Evolutionary conservation across 2,797 vertebrate species (phyloP), one percentile per base, ranked within the genome.

Genomic region (Hemibagrus guttatus): DNA sequence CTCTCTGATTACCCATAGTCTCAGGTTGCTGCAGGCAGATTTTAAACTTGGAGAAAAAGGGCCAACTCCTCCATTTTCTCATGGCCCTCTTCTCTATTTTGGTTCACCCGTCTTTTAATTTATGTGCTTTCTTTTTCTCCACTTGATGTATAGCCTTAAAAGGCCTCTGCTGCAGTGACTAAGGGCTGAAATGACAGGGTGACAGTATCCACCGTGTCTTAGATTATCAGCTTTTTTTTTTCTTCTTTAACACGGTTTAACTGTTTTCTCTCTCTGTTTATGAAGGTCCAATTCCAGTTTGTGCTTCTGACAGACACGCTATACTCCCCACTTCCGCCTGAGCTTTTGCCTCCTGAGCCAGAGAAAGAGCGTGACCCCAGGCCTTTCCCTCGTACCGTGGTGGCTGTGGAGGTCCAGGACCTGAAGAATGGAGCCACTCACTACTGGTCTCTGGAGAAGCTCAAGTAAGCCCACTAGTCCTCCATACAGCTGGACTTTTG

Each of bases 371-470:
- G 94, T 0, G 0, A 96, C 93, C 1, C 93, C 0, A 93, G 96
- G 14, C 95, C 97, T 23, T 99, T 99, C 90, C 97, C 98, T 19
- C 97, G 97, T 8, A 99, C 98, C 0, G 98, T 99, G 92, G 97
- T 99, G 81, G 97, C 98, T 0, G 98, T 99, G 4, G 98, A 99
- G 83, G 97, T 99, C 54, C 98, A 99, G 92, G 98, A 99, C 92
- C 93, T 99, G 84, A 99, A 99, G 95, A 99, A 99, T 0, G 98
- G 98, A 86, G 98, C 98, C 1, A 99, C 98, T 0, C 98, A 99
- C 90, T 99, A 99, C 91, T 99, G 98, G 98, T 99, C 98, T 91
- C 92, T 99, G 78, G 98, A 99, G 84, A 99, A 99, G 91, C 98
- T 99, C 90, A 99, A 96, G 98, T 98, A 97, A 92, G 95, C 83